Base-by-base conservation (phyloP, 2,888 invertebrate species). In the Fragum whitleyi region DNA sequence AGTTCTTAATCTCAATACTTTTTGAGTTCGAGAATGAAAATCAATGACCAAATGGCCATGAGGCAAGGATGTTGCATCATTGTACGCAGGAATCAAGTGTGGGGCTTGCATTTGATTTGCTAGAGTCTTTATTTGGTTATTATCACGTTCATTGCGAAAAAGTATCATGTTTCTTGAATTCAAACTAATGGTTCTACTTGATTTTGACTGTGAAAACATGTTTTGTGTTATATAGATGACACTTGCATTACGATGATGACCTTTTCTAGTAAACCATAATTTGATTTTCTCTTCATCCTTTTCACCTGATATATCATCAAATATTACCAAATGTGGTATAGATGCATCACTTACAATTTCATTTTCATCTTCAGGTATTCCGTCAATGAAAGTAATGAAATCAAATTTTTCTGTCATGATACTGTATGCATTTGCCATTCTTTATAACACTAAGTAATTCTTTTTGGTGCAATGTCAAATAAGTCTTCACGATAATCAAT, bases 241-340 rank as follows among this genome's bases (percentile, higher is more conserved):
- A 19, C 23, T 57, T 42, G 72, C 59, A 57, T 39, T 72, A 9
- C 72, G 53, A 9, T 57, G 72, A 42, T 72, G 72, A 32, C 72
- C 72, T 55, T 51, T 55, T 70, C 55, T 70, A 53, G 53, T 70
- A 55, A 51, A 70, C 70, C 51, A 70, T 53, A 61, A 19, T 16
- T 61, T 29, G 16, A 61, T 61, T 72, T 57, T 72, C n/a, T 59
- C 59, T 29, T 72, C 72, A 59, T 72, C 59, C 36, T 72, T 57
- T 28, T 72, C 59, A 19, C 39, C 72, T 59, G 28, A 23, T 59
- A 59, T 32, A 11, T 23, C 59, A 72, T 72, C 72, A 59, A 59
- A 57, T 23, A 72, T 28, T 14, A 72, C 26, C 26, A 72, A 42
- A 42, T 72, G 72, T 11, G 72, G 72, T 5, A 72, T 39, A 1